phyloP scores from a whole-genome alignment of 1,140 invertebrate species.

The Drosophila burlai region DNA sequence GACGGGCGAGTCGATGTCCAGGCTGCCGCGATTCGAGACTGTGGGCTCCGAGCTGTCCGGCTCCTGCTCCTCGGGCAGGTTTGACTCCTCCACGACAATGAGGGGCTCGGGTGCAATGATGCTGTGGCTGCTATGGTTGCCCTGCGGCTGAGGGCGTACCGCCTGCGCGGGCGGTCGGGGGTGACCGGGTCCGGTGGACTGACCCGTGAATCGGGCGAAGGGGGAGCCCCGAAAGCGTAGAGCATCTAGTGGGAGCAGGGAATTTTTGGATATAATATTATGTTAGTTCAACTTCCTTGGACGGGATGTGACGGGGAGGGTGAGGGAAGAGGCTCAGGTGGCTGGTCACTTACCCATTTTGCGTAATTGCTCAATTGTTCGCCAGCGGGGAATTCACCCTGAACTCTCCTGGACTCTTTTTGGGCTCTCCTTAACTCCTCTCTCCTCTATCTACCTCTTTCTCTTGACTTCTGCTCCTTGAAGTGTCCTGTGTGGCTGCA shows the following conservation, averaged over 20 bases:
- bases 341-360: slow-evolving; percentile 72
- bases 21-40: slow-evolving; percentile 87
- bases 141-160: slow-evolving; percentile 15
- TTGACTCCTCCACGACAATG: slow-evolving; percentile 92
- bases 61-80: slow-evolving; percentile 88
- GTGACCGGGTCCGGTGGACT: slow-evolving; percentile 32
- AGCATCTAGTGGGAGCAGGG: slow-evolving; percentile 56
- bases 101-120: slow-evolving; percentile 87
- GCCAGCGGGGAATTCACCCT: slow-evolving; percentile 58
- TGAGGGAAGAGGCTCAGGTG: not conserved
- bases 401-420: not conserved
- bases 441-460: not conserved
- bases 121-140: slow-evolving; percentile 8
- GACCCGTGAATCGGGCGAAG: slow-evolving; percentile 81
- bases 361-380: slow-evolving; percentile 64
- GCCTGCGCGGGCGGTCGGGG: slow-evolving; percentile 25
- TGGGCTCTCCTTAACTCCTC: not conserved
- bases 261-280: not conserved
- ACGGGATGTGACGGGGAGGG: too few species aligned
- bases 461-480: not conserved
- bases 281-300: not conserved
- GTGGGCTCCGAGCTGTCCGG: slow-evolving; percentile 85
- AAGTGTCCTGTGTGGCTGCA: slow-evolving; percentile 37
- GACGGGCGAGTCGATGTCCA: slow-evolving; percentile 91
- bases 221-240: slow-evolving; percentile 85